Conservation (phyloP, 2,888 invertebrate species). For the Deroplatys truncata region DNA sequence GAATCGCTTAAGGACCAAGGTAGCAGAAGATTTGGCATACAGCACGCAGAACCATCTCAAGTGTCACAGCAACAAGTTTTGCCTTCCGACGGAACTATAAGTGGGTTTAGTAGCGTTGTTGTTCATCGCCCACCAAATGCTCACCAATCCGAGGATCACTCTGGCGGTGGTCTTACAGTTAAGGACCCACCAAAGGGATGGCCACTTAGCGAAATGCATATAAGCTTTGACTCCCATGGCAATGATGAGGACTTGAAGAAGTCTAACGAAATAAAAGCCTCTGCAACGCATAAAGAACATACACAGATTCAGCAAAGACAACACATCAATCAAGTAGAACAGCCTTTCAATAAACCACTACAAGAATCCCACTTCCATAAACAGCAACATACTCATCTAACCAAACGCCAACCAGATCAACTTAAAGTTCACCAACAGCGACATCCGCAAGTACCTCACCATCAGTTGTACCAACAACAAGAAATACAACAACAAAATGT, state of each 20-base stretch:
- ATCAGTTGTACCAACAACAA: neutral
- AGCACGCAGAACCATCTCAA: neutral
- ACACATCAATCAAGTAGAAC: neutral
- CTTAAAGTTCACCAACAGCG: neutral
- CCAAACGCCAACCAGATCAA: neutral
- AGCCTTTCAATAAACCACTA: neutral
- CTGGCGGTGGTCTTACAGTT: conserved; percentile 22
- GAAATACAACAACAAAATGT: neutral
- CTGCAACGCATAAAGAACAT: neutral
- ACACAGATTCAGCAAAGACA: neutral
- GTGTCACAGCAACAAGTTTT: neutral
- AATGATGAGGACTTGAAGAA: neutral
- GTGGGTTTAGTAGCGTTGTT: conserved; percentile 2
- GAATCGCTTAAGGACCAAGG: neutral
- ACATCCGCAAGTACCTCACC: neutral
- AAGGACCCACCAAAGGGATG: conserved; percentile 29
- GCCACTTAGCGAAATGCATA: conserved; percentile 27
- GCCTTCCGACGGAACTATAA: neutral
- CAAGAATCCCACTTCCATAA: neutral
- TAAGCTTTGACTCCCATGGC: conserved; percentile 3
- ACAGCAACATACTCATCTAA: neutral
- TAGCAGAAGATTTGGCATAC: neutral
- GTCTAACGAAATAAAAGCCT: neutral
- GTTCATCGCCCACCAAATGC: conserved; percentile 6
- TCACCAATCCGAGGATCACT: neutral